phyloP scores from a whole-genome alignment of 2,888 invertebrate species.

The Microchrysa polita region DNA sequence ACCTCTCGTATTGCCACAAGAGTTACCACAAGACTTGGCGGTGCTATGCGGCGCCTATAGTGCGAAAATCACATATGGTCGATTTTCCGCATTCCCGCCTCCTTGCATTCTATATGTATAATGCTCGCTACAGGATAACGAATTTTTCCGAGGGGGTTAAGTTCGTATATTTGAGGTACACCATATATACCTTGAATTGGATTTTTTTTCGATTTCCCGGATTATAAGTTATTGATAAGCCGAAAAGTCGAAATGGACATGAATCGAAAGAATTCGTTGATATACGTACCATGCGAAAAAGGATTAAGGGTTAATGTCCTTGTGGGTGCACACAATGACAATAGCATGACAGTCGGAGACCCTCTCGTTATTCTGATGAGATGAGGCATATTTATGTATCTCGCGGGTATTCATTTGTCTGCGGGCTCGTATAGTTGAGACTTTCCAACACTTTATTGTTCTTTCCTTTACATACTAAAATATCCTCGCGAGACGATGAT shows the following conservation, averaged over 20 bases:
- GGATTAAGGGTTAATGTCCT: constrained; percentile 49
- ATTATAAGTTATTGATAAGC: constrained; percentile 49
- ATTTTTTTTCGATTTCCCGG: constrained; percentile 49
- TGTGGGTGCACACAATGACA: constrained; percentile 21
- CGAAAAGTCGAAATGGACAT: constrained; percentile 22
- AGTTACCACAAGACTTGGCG: constrained; percentile 16
- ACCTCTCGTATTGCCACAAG: constrained; percentile 21
- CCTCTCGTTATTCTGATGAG: not conserved
- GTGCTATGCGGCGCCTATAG: constrained; percentile 17
- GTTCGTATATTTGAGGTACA: not conserved
- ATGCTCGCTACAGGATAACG: constrained; percentile 15
- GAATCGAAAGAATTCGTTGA: constrained; percentile 16
- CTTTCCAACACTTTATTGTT: not conserved
- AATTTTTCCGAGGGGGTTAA: constrained; percentile 34
- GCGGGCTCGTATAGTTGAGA: no score
- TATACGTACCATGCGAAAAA: not conserved
- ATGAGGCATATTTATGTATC: not conserved
- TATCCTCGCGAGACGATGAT: constrained; percentile 23
- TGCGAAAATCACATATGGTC: constrained; percentile 49
- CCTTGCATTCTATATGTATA: constrained; percentile 8
- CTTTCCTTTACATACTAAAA: not conserved
- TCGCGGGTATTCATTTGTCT: not conserved
- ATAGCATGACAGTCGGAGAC: not conserved
- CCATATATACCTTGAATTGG: constrained; percentile 3
- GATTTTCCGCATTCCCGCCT: constrained; percentile 48